These are phyloP conservation scores for Pedicia rivosa DNA, from an alignment of 2,888 invertebrate genomes.

Conservation along the genomic window DNA sequence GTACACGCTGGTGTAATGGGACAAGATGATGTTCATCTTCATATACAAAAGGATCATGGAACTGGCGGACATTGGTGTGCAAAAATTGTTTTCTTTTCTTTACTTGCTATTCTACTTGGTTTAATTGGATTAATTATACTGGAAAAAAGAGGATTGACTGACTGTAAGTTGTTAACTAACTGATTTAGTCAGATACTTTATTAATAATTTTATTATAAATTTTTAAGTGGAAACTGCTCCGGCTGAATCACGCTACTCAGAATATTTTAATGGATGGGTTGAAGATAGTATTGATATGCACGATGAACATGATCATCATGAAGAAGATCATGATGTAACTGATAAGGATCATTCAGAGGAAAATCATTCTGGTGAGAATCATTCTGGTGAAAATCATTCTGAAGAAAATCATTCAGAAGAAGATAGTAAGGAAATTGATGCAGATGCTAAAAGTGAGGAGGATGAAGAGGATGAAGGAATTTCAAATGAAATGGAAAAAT, in stretches of 20 bases:
- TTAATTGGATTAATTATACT: constrained; percentile 63
- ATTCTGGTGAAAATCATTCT: constrained; percentile 15
- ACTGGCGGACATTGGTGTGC: constrained; percentile 75
- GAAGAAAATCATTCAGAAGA: constrained; percentile 20
- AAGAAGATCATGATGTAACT: constrained; percentile 20
- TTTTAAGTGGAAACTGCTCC: constrained; percentile 39
- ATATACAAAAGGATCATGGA: constrained; percentile 57
- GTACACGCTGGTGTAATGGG: constrained; percentile 31
- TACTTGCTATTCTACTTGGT: constrained; percentile 53
- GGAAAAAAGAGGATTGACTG: constrained; percentile 61
- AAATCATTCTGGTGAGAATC: constrained; percentile 18
- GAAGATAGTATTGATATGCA: constrained; percentile 33
- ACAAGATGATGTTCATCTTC: constrained; percentile 58
- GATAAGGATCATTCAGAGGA: constrained; percentile 17
- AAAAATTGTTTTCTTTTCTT: constrained; percentile 62
- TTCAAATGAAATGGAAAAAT: background rate
- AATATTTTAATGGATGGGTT: constrained; percentile 64
- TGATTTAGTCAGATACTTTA: background rate
- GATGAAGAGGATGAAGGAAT: constrained; percentile 17
- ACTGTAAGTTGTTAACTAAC: constrained; percentile 48
- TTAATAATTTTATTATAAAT: constrained; percentile 1
- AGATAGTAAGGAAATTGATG: constrained; percentile 21
- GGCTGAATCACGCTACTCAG: constrained; percentile 53
- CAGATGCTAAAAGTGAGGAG: constrained; percentile 16
- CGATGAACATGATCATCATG: constrained; percentile 29